A percentile compares a stretch with the other conserved stretches of the same genome.
phyloP scores from a whole-genome alignment of 2,113 vertebrate genomes.

The Mesoclemmys tuberculata region DNA sequence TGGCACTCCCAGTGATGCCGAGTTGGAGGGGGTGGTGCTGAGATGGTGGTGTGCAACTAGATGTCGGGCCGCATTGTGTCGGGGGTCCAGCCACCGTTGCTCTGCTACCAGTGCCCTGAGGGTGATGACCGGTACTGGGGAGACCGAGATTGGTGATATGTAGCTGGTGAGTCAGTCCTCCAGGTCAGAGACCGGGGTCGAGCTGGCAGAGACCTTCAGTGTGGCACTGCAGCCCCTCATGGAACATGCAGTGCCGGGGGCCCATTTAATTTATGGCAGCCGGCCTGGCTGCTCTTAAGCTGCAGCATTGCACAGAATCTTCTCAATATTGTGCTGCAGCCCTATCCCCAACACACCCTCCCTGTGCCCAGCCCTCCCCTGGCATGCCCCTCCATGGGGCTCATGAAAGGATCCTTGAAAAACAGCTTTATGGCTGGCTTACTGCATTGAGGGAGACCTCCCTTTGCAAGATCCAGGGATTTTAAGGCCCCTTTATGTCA shows the following conservation, averaged over 20 bases:
- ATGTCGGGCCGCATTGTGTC: too few relatives aligned
- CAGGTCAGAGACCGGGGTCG: too few relatives aligned
- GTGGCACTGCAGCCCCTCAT: background rate
- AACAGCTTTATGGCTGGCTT: background rate
- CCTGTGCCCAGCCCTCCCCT: background rate
- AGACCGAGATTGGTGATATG: too few relatives aligned
- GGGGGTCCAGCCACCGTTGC: too few relatives aligned
- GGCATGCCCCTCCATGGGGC: background rate
- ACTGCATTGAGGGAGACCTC: background rate
- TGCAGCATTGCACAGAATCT: background rate
- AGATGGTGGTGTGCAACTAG: too few relatives aligned
- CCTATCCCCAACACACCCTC: background rate
- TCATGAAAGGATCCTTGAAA: background rate
- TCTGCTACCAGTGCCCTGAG: too few relatives aligned
- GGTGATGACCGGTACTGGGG: too few relatives aligned
- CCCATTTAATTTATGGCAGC: background rate
- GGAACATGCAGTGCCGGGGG: background rate
- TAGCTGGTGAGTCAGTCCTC: too few relatives aligned
- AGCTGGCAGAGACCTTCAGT: too few relatives aligned
- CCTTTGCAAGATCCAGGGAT: background rate
- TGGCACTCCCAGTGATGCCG: too few relatives aligned
- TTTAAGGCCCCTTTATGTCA: background rate
- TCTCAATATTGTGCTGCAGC: background rate
- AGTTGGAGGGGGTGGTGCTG: too few relatives aligned
- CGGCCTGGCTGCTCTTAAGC: background rate